Evolutionary conservation across 2,888 invertebrate species (phyloP).

Genomic region (Cerceris ruficornis): DNA sequence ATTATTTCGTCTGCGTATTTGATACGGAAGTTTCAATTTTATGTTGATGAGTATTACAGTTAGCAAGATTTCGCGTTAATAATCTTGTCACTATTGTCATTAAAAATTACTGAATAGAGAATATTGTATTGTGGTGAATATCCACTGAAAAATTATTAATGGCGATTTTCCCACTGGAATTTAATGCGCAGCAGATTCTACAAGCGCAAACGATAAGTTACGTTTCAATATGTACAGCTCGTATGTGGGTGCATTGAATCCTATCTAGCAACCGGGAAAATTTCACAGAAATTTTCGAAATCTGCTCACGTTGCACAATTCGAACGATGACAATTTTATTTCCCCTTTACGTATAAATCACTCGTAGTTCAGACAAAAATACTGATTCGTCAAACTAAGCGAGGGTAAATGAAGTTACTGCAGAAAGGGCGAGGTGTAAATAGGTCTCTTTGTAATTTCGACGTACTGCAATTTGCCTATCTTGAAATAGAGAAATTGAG

Average conservation of each 20-base stretch:
- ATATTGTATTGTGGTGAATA: no score
- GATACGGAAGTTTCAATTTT: no score
- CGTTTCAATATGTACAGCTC: conserved; percentile 6
- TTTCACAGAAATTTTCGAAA: conserved; percentile 33
- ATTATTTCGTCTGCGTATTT: no score
- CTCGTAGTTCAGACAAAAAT: conserved; percentile 7
- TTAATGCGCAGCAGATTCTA: conserved; percentile 21
- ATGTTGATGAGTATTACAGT: no score
- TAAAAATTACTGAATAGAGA: no score
- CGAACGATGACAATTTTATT: conserved; percentile 34
- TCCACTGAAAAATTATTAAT: not conserved
- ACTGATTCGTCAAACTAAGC: not conserved
- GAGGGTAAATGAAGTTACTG: not conserved
- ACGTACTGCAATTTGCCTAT: no score
- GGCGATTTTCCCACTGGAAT: conserved; percentile 20
- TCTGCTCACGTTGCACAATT: conserved; percentile 35
- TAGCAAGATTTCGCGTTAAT: no score
- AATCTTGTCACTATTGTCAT: no score
- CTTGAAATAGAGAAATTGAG: no score
- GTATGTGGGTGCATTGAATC: not conserved
- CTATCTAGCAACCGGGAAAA: conserved; percentile 4
- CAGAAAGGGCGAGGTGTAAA: no score
- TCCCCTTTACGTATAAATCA: conserved; percentile 25
- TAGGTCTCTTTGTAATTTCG: no score
- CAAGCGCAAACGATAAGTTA: conserved; percentile 35